Evolutionary conservation across 1,140 invertebrate species (phyloP).

Genomic region (Theocolax elegans): DNA sequence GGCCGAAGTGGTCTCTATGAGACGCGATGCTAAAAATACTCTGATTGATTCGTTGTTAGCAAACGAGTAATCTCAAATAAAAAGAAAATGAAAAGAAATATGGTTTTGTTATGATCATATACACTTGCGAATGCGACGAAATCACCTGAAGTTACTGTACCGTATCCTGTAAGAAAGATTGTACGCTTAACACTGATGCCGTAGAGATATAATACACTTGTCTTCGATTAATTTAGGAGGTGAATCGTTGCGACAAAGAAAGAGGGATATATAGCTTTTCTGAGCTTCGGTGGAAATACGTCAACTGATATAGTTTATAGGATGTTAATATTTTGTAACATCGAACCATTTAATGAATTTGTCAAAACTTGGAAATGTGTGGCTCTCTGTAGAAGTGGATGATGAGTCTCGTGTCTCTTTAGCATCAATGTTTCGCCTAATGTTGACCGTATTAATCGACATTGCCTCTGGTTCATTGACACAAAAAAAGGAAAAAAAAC

Average conservation of each 20-base stretch:
- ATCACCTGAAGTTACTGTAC: constrained; percentile 22
- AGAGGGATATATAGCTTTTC: constrained; percentile 21
- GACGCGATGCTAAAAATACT: constrained; percentile 88
- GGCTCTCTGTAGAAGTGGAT: constrained; percentile 31
- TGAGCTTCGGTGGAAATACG: constrained; percentile 19
- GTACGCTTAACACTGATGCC: constrained; percentile 36
- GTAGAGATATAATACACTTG: constrained; percentile 27
- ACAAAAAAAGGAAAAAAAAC: not conserved
- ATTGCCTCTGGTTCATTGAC: constrained; percentile 31
- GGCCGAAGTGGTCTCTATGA: constrained; percentile 98
- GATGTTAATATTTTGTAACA: constrained; percentile 24
- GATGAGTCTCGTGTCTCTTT: constrained; percentile 26
- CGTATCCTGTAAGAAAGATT: constrained; percentile 33
- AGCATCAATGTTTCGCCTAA: constrained; percentile 33
- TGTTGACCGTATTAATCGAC: constrained; percentile 36
- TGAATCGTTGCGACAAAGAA: constrained; percentile 1
- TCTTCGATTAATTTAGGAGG: constrained; percentile 4
- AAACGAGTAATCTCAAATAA: constrained; percentile 54
- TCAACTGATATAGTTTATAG: constrained; percentile 15
- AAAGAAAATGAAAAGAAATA: constrained; percentile 41
- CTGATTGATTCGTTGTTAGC: constrained; percentile 48
- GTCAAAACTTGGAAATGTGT: constrained; percentile 20
- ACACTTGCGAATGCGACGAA: constrained; percentile 23
- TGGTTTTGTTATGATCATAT: constrained; percentile 37
- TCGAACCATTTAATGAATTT: constrained; percentile 7